phyloP scores from a whole-genome alignment of 2,113 vertebrate species.

The Silurus meridionalis region DNA sequence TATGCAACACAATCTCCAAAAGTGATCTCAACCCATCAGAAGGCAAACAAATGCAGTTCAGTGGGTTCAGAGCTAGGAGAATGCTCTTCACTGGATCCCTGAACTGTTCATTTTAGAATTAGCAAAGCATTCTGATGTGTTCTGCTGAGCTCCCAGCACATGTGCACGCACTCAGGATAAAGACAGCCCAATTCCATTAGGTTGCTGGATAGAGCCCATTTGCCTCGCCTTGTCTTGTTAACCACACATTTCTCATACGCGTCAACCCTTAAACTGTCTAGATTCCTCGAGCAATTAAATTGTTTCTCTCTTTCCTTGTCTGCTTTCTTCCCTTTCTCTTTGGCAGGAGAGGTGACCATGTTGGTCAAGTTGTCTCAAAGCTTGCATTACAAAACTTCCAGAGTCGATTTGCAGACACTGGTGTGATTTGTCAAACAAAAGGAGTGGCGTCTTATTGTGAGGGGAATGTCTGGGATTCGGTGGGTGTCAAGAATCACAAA shows the following conservation, averaged over 20 bases:
- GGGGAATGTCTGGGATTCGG: constrained; percentile 64
- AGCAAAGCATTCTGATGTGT: constrained; percentile 56
- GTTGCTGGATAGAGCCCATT: constrained; percentile 59
- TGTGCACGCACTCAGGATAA: constrained; percentile 43
- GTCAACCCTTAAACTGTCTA: constrained; percentile 63
- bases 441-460: constrained; percentile 64
- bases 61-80: constrained; percentile 49
- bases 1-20: constrained; percentile 32
- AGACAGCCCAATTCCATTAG: constrained; percentile 60
- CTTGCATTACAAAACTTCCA: constrained; percentile 71
- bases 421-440: constrained; percentile 71
- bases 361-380: constrained; percentile 68
- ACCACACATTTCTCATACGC: constrained; percentile 63
- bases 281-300: constrained; percentile 72
- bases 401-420: constrained; percentile 63
- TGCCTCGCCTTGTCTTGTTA: constrained; percentile 59
- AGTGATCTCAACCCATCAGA: constrained; percentile 35
- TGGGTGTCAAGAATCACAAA: constrained; percentile 66
- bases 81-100: constrained; percentile 49
- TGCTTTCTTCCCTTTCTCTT: constrained; percentile 64
- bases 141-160: constrained; percentile 41
- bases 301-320: constrained; percentile 65
- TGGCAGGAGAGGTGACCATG: constrained; percentile 65
- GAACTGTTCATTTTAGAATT: constrained; percentile 60
- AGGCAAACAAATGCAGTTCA: constrained; percentile 40